Conservation (phyloP, 1,140 invertebrate species). For the Fragariocoptes setiger region DNA sequence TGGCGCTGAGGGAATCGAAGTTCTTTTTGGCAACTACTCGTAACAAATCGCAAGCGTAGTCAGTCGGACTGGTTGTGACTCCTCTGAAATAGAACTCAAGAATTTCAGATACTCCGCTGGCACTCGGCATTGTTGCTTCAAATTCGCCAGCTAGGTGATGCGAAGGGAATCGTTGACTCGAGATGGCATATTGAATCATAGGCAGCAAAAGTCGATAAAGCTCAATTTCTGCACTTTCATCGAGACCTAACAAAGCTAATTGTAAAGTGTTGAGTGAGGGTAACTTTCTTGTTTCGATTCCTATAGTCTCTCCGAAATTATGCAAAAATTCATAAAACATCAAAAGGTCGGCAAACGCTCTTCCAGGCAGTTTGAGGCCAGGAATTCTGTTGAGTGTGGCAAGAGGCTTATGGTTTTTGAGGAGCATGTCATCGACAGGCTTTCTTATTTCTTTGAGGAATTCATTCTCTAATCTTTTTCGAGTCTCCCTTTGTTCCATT, state of each 20-base stretch:
- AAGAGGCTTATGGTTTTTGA: conserved; percentile 22
- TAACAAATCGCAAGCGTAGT: conserved; percentile 1
- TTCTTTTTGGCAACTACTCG: conserved; percentile 22
- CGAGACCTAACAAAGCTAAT: conserved; percentile 36
- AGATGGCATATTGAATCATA: conserved; percentile 56
- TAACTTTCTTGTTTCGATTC: conserved; percentile 59
- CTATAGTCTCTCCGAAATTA: conserved; percentile 71
- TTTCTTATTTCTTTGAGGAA: conserved; percentile 48
- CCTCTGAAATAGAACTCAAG: conserved; percentile 58
- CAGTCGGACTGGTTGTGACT: conserved; percentile 14
- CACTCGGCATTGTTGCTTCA: conserved; percentile 21
- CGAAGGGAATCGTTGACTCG: conserved; percentile 59
- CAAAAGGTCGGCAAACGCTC: conserved; percentile 57
- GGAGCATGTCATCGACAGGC: conserved; percentile 28
- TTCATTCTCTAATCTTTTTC: conserved; percentile 47
- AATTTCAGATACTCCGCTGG: conserved; percentile 62
- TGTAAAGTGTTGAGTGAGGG: conserved; percentile 56
- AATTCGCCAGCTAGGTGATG: conserved; percentile 4
- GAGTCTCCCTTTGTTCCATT: conserved; percentile 43
- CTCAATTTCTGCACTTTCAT: conserved; percentile 54
- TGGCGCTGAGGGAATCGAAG: conserved; percentile 50
- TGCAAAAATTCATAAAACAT: conserved; percentile 84
- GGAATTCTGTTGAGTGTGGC: conserved; percentile 42
- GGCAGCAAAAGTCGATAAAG: conserved; percentile 56
- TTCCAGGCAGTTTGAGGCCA: conserved; percentile 42